phyloP scores from a whole-genome alignment of 2,113 vertebrate genomes.

The Delphinus delphis region DNA sequence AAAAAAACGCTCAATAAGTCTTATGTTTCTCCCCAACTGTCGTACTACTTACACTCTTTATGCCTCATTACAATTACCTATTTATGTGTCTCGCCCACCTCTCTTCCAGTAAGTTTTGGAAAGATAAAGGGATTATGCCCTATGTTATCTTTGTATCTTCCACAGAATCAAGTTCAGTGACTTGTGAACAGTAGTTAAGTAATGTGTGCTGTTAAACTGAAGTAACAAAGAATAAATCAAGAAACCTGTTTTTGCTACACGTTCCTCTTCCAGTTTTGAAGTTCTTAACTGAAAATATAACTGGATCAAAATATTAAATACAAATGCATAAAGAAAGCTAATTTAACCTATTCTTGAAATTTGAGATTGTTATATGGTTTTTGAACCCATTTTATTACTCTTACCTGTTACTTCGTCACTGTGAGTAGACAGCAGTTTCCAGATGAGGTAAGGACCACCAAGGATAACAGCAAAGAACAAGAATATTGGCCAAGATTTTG shows the following conservation, averaged over 20 bases:
- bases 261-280: conserved; percentile 8
- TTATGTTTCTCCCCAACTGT: background rate
- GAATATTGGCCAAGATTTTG: conserved; percentile 98
- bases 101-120: background rate
- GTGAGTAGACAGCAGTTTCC: conserved; percentile 93
- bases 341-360: conserved; percentile 36
- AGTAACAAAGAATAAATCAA: conserved; percentile 9
- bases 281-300: conserved; percentile 46
- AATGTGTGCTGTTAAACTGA: background rate
- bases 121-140: background rate
- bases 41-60: background rate
- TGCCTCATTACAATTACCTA: conserved; percentile 14
- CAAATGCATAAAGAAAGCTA: conserved; percentile 41
- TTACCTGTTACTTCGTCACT: conserved; percentile 88
- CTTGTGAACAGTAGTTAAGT: background rate
- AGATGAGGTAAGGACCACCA: conserved; percentile 97
- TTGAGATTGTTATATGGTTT: background rate
- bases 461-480: conserved; percentile 96
- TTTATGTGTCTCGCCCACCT: background rate
- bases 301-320: conserved; percentile 47
- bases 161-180: background rate
- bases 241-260: background rate
- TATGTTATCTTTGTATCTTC: background rate
- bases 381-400: background rate
- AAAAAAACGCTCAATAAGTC: background rate